These are phyloP conservation scores for Aradus depressus DNA, from an alignment of 2,888 invertebrate species.

Conservation along the genomic window DNA sequence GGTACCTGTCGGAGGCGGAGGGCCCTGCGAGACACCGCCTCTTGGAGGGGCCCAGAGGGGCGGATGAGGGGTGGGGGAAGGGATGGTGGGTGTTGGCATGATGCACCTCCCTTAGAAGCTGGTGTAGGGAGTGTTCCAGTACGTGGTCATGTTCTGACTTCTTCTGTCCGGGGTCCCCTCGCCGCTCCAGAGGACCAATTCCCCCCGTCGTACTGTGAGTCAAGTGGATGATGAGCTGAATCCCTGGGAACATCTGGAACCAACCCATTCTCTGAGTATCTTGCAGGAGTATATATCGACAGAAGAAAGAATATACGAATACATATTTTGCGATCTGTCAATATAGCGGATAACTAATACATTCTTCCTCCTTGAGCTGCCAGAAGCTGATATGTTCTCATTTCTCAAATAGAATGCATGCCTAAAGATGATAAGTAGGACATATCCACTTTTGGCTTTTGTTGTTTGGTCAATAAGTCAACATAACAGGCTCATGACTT, in stretches of 20 bases:
- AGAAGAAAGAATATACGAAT: too few relatives aligned
- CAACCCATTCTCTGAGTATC: too few relatives aligned
- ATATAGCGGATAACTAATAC: too few relatives aligned
- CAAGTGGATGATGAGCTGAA: constrained; percentile 80
- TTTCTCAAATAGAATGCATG: too few relatives aligned
- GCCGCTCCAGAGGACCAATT: constrained; percentile 23
- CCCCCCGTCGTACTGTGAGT: constrained; percentile 60
- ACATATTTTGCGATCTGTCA: too few relatives aligned
- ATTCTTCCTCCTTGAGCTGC: too few relatives aligned
- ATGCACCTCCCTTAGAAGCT: constrained; percentile 82
- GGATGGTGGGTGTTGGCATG: constrained; percentile 86
- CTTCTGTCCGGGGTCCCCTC: constrained; percentile 28
- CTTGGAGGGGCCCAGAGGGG: constrained; percentile 86
- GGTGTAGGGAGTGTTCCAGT: constrained; percentile 91
- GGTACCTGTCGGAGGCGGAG: constrained; percentile 75
- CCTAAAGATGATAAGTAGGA: too few relatives aligned
- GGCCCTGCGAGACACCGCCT: constrained; percentile 84
- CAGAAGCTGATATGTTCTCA: too few relatives aligned
- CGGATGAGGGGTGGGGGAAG: constrained; percentile 89
- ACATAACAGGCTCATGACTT: too few relatives aligned
- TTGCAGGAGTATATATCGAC: too few relatives aligned
- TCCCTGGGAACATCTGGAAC: constrained; percentile 72
- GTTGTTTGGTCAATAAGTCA: too few relatives aligned
- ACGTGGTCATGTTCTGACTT: constrained; percentile 85
- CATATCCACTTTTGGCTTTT: too few relatives aligned